These are phyloP conservation scores for Eira barbara DNA, from an alignment of 2,113 vertebrate species.

Conservation along the genomic window DNA sequence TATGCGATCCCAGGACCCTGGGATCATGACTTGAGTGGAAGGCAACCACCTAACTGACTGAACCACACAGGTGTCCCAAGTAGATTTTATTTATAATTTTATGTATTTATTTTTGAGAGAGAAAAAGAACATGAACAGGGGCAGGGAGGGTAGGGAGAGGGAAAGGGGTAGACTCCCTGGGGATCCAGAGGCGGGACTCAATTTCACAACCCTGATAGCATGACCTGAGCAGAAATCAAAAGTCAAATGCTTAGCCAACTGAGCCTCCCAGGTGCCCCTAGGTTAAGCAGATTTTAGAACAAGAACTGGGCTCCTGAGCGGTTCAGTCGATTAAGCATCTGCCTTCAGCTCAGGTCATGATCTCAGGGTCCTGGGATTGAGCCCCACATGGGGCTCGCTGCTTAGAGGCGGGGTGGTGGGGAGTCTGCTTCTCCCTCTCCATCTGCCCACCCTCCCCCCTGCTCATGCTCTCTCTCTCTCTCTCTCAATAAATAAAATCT, in stretches of 20 bases:
- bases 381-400: rapidly evolving
- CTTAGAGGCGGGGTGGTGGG: no score
- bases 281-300: neutral
- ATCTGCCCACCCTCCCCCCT: no score
- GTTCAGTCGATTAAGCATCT: no score
- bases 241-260: neutral
- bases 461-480: no score
- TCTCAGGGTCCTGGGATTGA: no score
- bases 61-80: no score
- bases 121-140: neutral
- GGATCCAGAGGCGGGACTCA: neutral
- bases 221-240: neutral
- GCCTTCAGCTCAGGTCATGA: no score
- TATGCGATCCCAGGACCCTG: neutral
- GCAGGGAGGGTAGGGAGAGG: neutral
- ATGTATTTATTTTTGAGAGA: neutral
- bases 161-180: neutral
- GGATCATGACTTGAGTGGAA: no score
- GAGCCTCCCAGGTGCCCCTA: neutral
- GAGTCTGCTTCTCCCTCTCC: no score
- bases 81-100: neutral
- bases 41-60: no score
- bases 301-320: neutral
- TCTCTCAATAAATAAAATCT: no score
- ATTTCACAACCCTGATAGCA: neutral